A percentile compares a stretch with the other conserved stretches of the same genome.
phyloP scores from a whole-genome alignment of 2,113 vertebrate species.

The Columba janthina region DNA sequence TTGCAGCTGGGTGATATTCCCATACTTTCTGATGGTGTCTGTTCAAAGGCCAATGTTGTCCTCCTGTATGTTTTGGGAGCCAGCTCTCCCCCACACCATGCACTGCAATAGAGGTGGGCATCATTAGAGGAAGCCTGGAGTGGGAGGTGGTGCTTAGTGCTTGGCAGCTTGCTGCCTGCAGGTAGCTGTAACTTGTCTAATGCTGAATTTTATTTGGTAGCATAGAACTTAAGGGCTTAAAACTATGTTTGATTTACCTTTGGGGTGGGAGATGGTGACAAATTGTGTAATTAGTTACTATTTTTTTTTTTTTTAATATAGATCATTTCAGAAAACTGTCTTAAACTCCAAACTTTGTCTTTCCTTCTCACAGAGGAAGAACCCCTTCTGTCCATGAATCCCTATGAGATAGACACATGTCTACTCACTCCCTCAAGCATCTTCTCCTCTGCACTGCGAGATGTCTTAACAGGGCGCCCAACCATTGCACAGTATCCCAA shows the following conservation, averaged over 20 bases:
- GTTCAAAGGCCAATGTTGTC: neutral
- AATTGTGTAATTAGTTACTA: neutral
- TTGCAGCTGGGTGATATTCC: neutral
- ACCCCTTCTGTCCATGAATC: constrained; percentile 34
- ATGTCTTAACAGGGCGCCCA: constrained; percentile 71
- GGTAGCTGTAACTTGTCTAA: neutral
- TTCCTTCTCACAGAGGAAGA: constrained; percentile 45
- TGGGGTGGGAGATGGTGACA: neutral
- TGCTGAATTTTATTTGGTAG: neutral
- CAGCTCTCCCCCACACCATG: neutral
- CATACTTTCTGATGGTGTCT: neutral
- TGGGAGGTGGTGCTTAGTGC: neutral
- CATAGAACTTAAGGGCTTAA: neutral
- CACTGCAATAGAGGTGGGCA: neutral
- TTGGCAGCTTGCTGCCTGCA: neutral
- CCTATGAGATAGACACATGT: constrained; percentile 44
- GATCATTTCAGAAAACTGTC: neutral
- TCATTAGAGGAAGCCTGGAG: neutral
- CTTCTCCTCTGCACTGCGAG: constrained; percentile 63
- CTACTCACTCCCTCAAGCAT: neutral
- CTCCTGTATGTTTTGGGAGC: neutral
- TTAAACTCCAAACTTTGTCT: neutral
- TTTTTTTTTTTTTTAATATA: neutral
- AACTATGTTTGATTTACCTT: neutral
- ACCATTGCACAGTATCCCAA: constrained; percentile 71